A percentile compares a stretch with the other conserved stretches of the same genome.
phyloP scores from a whole-genome alignment of 2,113 vertebrate genomes.

The Anhinga rufa region DNA sequence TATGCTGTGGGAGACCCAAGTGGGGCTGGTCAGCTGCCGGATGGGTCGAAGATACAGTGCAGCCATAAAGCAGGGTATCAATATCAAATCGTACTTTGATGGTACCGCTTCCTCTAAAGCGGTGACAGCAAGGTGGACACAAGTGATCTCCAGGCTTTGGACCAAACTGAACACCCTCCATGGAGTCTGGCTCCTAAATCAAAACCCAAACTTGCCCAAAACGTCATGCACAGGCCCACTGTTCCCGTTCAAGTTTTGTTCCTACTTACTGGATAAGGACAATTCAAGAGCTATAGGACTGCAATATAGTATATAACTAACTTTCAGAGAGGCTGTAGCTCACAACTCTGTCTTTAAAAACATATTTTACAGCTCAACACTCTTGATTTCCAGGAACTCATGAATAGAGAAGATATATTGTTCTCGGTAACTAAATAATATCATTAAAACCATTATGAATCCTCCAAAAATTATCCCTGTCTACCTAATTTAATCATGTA shows the following conservation, averaged over 20 bases:
- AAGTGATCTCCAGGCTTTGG: not conserved
- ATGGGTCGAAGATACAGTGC: rapidly evolving
- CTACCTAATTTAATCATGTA: conserved; percentile 44
- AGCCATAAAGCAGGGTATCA: not conserved
- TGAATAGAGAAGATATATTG: conserved; percentile 26
- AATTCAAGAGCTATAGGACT: not conserved
- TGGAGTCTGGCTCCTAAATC: not conserved
- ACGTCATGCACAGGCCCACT: not conserved
- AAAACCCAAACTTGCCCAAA: not conserved
- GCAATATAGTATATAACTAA: not conserved
- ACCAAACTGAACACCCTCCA: not conserved
- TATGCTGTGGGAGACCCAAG: not conserved
- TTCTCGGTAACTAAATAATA: conserved; percentile 42
- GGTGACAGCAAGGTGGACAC: not conserved
- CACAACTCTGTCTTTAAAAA: not conserved
- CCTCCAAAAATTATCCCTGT: conserved; percentile 16
- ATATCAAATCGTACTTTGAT: rapidly evolving
- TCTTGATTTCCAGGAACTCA: conserved; percentile 46
- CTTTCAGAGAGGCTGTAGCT: not conserved
- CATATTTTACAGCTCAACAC: not conserved
- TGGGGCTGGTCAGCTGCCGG: not conserved
- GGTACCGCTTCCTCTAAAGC: not conserved
- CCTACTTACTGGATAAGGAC: not conserved
- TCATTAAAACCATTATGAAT: conserved; percentile 34
- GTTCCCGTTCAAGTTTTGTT: not conserved